Conservation (phyloP, 2,113 vertebrate genomes). For the Oceanites oceanicus region DNA sequence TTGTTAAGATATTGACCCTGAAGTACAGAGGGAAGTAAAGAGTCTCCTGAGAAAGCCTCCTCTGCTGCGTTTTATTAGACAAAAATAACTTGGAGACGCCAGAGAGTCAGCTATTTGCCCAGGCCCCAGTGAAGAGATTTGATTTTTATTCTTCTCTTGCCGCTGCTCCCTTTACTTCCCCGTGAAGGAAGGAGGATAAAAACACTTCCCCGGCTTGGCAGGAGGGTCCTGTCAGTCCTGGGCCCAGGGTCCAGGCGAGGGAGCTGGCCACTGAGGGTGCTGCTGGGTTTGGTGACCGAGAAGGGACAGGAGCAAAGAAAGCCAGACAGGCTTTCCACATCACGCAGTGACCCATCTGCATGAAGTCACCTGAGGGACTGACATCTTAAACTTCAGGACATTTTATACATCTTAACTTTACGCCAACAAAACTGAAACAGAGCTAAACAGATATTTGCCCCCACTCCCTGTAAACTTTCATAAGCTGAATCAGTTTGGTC, state of each 20-base stretch:
- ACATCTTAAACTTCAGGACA: background rate
- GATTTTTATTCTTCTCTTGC: background rate
- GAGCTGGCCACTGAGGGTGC: background rate
- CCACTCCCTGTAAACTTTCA: background rate
- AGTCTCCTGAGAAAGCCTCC: background rate
- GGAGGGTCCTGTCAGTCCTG: background rate
- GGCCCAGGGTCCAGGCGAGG: background rate
- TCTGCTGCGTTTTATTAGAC: conserved; percentile 7
- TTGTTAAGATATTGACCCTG: conserved; percentile 35
- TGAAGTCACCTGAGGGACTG: background rate
- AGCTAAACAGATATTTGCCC: background rate
- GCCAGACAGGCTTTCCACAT: background rate
- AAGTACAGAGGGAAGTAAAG: background rate
- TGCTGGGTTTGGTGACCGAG: background rate
- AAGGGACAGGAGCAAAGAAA: background rate
- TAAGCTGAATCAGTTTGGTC: background rate
- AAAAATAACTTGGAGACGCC: background rate
- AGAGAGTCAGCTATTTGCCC: background rate
- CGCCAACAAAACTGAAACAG: background rate
- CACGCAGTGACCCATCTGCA: background rate
- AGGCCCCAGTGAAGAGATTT: background rate
- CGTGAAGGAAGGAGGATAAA: background rate
- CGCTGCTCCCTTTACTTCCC: background rate
- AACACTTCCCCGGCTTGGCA: background rate
- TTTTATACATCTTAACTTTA: background rate